Percentiles rank a stretch among this genome's conserved stretches.
Evolutionary conservation across 2,113 vertebrate genomes (phyloP).

Genomic region (Acanthisitta chloris): DNA sequence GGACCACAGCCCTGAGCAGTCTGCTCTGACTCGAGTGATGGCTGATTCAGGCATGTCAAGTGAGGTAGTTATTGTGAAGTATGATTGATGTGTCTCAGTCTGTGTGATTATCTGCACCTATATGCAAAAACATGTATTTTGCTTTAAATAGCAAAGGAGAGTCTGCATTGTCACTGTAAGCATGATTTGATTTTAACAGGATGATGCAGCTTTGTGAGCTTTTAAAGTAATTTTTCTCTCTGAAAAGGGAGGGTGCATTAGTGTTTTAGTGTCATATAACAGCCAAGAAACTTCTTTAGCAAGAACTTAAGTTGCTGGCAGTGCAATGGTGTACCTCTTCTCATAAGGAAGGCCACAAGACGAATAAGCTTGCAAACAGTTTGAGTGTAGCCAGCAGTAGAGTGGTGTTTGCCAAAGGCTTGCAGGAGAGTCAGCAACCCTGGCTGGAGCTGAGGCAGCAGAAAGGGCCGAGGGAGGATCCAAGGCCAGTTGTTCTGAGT

Average conservation of each 20-base stretch:
- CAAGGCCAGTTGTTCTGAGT: neutral
- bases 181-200: neutral
- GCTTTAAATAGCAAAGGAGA: constrained; percentile 16
- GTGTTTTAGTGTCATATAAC: neutral
- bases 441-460: neutral
- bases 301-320: neutral
- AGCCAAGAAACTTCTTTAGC: neutral
- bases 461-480: neutral
- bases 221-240: neutral
- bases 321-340: neutral
- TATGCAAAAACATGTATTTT: neutral
- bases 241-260: neutral
- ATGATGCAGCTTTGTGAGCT: neutral
- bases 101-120: neutral
- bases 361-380: neutral
- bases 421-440: neutral
- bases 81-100: neutral
- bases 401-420: neutral
- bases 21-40: too few species aligned
- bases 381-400: neutral
- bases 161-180: neutral
- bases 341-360: neutral
- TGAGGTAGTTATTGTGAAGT: neutral
- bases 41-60: neutral
- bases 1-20: too few species aligned